These are phyloP conservation scores for Epizoanthus illoricatus DNA, from an alignment of 92 coral and sea anemone genomes.

Conservation along the genomic window DNA sequence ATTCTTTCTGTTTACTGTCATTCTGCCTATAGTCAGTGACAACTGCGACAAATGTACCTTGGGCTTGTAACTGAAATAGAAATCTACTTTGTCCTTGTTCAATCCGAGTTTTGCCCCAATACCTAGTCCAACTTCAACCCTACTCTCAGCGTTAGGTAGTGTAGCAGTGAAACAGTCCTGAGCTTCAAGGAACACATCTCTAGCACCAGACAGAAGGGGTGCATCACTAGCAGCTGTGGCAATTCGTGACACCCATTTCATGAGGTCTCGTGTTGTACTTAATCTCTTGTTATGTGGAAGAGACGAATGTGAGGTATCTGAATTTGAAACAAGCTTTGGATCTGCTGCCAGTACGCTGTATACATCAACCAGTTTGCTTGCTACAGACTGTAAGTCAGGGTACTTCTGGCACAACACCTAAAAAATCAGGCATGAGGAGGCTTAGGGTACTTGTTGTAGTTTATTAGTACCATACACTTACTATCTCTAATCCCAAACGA, in stretches of 20 bases:
- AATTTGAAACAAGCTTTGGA: constrained; percentile 48
- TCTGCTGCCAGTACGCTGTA: constrained; percentile 83
- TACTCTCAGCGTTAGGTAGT: constrained; percentile 65
- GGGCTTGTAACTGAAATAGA: constrained; percentile 83
- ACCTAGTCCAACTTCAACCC: constrained; percentile 65
- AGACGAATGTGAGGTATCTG: constrained; percentile 56
- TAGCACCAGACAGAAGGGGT: constrained; percentile 59
- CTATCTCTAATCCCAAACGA: no score
- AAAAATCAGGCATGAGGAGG: not conserved
- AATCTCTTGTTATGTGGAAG: constrained; percentile 77
- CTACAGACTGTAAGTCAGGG: constrained; percentile 73
- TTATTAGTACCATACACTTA: not conserved
- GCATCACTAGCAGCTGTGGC: constrained; percentile 58
- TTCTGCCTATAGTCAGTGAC: constrained; percentile 83
- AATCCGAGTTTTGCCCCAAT: constrained; percentile 92
- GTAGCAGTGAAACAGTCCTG: constrained; percentile 94
- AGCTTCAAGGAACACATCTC: constrained; percentile 91
- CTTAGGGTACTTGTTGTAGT: not conserved
- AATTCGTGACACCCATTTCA: constrained; percentile 90
- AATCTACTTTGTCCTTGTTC: constrained; percentile 85
- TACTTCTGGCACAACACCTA: constrained; percentile 68
- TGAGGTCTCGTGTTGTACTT: constrained; percentile 85
- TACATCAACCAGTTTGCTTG: constrained; percentile 82
- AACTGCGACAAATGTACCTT: constrained; percentile 69
- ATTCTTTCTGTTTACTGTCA: constrained; percentile 63